Conservation (phyloP, 1,140 invertebrate genomes). For the Coptotermes formosanus region DNA sequence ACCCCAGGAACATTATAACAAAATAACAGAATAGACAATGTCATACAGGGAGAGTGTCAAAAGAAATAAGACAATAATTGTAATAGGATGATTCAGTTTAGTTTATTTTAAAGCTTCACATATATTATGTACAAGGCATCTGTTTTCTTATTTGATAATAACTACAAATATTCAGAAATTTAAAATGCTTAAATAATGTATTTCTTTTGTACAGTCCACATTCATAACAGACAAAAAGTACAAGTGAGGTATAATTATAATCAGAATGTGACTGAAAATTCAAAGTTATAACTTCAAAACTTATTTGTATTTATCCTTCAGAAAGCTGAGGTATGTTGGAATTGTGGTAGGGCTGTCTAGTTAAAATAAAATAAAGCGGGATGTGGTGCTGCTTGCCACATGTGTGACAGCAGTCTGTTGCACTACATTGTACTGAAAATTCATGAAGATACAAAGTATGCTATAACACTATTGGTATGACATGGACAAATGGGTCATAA, state of each 20-base stretch:
- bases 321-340: not conserved
- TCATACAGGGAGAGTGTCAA: too few species aligned
- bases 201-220: constrained; percentile 32
- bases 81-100: constrained; percentile 28
- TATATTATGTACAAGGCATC: constrained; percentile 36
- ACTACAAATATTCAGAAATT: constrained; percentile 28
- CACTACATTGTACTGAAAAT: not conserved
- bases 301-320: not conserved
- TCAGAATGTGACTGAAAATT: not conserved
- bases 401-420: not conserved
- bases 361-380: not conserved
- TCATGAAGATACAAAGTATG: too few species aligned
- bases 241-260: constrained; percentile 23
- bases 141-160: constrained; percentile 26
- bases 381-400: not conserved
- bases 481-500: too few species aligned
- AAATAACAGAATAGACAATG: too few species aligned
- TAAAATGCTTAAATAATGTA: constrained; percentile 22
- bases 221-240: constrained; percentile 30
- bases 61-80: not conserved
- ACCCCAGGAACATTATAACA: too few species aligned
- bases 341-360: not conserved
- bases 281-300: not conserved
- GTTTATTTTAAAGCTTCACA: constrained; percentile 36
- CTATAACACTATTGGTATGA: too few species aligned